Conservation (phyloP, 1,140 invertebrate genomes). For the Solenopsis invicta region DNA sequence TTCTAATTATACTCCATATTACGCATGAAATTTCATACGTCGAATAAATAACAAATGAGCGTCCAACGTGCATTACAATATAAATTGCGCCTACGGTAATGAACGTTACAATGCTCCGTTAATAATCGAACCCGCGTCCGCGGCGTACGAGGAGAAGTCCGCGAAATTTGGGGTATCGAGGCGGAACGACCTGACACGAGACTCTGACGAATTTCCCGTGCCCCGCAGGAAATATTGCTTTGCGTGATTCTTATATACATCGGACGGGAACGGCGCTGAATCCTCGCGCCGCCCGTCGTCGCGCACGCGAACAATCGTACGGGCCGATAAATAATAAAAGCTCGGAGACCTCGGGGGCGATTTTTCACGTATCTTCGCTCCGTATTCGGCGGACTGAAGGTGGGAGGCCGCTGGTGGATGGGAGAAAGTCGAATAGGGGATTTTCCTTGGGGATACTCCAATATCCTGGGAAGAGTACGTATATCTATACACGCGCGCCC, state of each 20-base stretch:
- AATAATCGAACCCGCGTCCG: not conserved
- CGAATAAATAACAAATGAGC: conserved; percentile 34
- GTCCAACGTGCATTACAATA: conserved; percentile 22
- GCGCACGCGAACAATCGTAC: conserved; percentile 68
- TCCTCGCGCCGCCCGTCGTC: conserved; percentile 68
- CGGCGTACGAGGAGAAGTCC: not conserved
- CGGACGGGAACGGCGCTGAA: conserved; percentile 64
- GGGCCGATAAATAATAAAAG: conserved; percentile 77
- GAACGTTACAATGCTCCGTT: conserved; percentile 18
- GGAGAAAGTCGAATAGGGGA: conserved; percentile 76
- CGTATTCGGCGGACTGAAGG: conserved; percentile 60
- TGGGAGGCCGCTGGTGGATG: not conserved
- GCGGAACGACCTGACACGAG: not conserved
- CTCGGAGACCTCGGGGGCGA: conserved; percentile 71
- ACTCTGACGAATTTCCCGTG: conserved; percentile 42
- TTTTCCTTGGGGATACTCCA: conserved; percentile 79
- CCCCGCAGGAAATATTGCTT: conserved; percentile 18
- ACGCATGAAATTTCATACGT: conserved; percentile 47
- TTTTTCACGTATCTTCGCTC: conserved; percentile 78
- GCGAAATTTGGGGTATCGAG: conserved; percentile 18
- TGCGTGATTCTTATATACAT: conserved; percentile 30
- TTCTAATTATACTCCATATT: conserved; percentile 46
- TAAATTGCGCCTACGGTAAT: conserved; percentile 23
- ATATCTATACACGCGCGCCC: conserved; percentile 77
- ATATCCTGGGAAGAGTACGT: conserved; percentile 78